Evolutionary conservation across 1,140 invertebrate genomes (phyloP), one percentile per base, ranked within the genome.

Genomic region (Drosophila ananassae): DNA sequence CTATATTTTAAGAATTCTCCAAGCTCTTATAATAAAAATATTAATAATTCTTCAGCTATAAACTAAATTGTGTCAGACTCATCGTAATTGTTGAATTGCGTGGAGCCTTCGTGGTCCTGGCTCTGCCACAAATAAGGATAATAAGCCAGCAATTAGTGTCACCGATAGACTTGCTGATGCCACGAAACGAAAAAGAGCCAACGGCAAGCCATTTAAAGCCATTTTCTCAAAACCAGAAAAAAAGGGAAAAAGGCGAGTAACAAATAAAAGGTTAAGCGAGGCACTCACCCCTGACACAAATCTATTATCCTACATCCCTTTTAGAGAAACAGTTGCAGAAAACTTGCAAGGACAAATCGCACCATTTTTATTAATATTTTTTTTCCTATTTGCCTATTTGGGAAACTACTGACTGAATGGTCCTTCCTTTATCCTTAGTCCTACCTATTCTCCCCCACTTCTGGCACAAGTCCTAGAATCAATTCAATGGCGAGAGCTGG

Each of bases 131-230:
- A 68, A 66, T 47, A 53, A 63, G 51, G 77, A 76, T 85, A 84
- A 89, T 89, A 87, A 87, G 79, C 75, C 75, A 51, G 78, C 82
- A 87, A 87, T 87, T 87, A 87, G 75, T 82, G 83, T 89, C 83
- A 87, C 51, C 74, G 60, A 79, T 78, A 60, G 61, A 81, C 54
- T 71, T 60, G 73, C 72, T 80, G 79, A 78, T 59, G 62, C 58
- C 44, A 28, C 44, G 55, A 63, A 59, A 57, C 64, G 58, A 41
- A 46, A 57, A 52, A 48, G 28, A 52, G 52, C 68, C 69, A 37
- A 54, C 21, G 52, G 52, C 63, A 72, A 58, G 44, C 51, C 59
- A 66, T 50, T 73, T 73, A 67, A 73, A 62, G 75, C 75, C 77
- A 79, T 84, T 85, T 77, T 60, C 50, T 51, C 44, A 22, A 37